Evolutionary conservation across 2,888 invertebrate genomes (phyloP).

Genomic region (Lepidocyrtinus sp.): DNA sequence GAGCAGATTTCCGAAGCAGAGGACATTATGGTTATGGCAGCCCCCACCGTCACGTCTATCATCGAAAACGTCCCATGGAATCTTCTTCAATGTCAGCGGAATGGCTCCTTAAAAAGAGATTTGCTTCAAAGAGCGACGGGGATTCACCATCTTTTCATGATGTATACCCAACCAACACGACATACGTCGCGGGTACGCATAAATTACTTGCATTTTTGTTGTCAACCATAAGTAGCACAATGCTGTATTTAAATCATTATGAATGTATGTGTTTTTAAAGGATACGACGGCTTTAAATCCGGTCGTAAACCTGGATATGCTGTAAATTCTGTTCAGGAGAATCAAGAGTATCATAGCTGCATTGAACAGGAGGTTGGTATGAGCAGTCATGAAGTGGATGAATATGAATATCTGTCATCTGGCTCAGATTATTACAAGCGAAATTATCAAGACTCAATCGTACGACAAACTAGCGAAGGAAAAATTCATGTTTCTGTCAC

Average conservation of each 20-base stretch:
- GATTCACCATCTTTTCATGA: constrained; percentile 57
- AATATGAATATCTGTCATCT: constrained; percentile 46
- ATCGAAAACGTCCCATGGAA: constrained; percentile 45
- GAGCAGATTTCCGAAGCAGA: constrained; percentile 34
- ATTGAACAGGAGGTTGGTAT: constrained; percentile 27
- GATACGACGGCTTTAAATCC: constrained; percentile 35
- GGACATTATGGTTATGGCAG: constrained; percentile 45
- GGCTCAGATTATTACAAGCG: constrained; percentile 49
- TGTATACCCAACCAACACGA: constrained; percentile 32
- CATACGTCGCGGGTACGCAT: constrained; percentile 26
- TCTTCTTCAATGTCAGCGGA: constrained; percentile 64
- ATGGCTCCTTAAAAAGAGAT: constrained; percentile 67
- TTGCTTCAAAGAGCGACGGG: constrained; percentile 67
- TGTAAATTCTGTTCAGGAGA: not conserved
- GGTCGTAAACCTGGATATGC: constrained; percentile 23
- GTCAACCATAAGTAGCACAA: not conserved
- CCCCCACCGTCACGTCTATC: constrained; percentile 45
- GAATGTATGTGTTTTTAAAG: not conserved
- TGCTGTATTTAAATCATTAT: too few relatives aligned
- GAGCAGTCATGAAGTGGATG: constrained; percentile 14
- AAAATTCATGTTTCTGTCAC: constrained; percentile 51
- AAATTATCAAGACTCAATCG: constrained; percentile 38
- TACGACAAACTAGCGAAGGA: constrained; percentile 43
- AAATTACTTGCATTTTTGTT: not conserved
- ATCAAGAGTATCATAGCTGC: constrained; percentile 9